phyloP scores from a whole-genome alignment of 1,140 invertebrate species.

The Potamilus streckersoni region DNA sequence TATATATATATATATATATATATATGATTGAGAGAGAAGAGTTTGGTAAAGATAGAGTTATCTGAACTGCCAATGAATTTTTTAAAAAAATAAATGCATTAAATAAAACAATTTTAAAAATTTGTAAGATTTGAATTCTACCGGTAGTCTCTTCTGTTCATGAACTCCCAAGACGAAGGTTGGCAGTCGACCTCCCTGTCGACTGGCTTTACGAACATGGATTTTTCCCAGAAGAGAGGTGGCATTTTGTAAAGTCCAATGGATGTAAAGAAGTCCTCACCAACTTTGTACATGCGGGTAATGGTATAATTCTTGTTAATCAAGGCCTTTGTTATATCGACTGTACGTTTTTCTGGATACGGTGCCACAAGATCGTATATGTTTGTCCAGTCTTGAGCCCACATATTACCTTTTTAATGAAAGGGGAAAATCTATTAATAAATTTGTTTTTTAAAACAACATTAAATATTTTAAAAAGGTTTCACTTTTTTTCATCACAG shows the following conservation, averaged over 20 bases:
- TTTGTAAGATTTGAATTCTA: slow-evolving; percentile 44
- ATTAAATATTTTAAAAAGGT: background rate
- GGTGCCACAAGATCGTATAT: slow-evolving; percentile 83
- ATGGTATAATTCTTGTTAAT: slow-evolving; percentile 80
- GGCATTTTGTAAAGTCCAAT: slow-evolving; percentile 86
- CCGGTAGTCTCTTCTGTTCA: slow-evolving; percentile 83
- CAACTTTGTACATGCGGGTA: slow-evolving; percentile 74
- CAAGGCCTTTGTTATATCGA: slow-evolving; percentile 76
- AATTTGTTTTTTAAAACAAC: background rate
- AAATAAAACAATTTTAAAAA: no score
- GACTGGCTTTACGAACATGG: slow-evolving; percentile 75
- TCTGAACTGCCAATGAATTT: no score
- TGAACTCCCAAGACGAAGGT: slow-evolving; percentile 95
- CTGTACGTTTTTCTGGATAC: slow-evolving; percentile 79
- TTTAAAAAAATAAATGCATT: no score
- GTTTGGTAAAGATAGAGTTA: no score
- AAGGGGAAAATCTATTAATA: background rate
- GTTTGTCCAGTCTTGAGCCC: slow-evolving; percentile 86
- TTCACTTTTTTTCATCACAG: background rate
- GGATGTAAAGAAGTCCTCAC: slow-evolving; percentile 88
- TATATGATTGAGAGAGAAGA: no score
- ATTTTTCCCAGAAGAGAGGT: slow-evolving; percentile 70
- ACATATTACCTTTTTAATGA: slow-evolving; percentile 79
- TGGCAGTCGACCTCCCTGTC: slow-evolving; percentile 80
- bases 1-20: no score